phyloP scores from a whole-genome alignment of 2,888 invertebrate species.

The Acronicta psi region DNA sequence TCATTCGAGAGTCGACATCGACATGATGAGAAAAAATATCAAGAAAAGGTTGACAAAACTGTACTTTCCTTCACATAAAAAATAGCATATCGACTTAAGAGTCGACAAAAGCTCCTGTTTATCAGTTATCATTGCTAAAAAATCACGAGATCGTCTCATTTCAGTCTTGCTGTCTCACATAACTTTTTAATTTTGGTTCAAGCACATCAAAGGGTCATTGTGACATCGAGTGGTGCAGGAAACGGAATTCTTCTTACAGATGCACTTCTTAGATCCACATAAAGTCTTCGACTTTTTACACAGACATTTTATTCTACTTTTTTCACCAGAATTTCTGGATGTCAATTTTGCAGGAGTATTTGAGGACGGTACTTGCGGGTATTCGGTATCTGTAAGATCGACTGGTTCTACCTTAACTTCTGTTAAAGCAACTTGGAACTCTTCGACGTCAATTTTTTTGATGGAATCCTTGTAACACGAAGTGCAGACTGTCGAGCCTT shows the following conservation, averaged over 20 bases:
- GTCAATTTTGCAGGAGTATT: background rate
- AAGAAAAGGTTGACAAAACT: too few relatives aligned
- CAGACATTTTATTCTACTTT: background rate
- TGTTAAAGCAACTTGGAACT: background rate
- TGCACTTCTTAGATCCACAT: background rate
- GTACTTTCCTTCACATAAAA: too few relatives aligned
- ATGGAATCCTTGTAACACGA: conserved; percentile 1
- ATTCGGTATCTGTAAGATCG: background rate
- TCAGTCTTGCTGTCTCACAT: background rate
- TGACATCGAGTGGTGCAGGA: conserved; percentile 16
- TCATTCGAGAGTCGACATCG: too few relatives aligned
- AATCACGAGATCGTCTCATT: too few relatives aligned
- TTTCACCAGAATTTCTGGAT: background rate
- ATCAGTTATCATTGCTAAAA: too few relatives aligned
- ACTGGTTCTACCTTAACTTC: background rate
- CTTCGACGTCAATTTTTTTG: background rate
- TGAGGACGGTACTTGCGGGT: background rate
- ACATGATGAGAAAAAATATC: too few relatives aligned
- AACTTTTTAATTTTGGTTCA: background rate
- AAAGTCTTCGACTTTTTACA: conserved; percentile 4
- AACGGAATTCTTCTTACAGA: background rate
- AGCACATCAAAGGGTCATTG: background rate
- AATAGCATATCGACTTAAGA: too few relatives aligned
- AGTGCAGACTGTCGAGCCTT: conserved; percentile 1
- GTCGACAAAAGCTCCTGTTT: too few relatives aligned